A percentile compares a stretch with the other conserved stretches of the same genome.
Conservation (phyloP, 2,113 vertebrate species). For the Leptobrachium leishanense region DNA sequence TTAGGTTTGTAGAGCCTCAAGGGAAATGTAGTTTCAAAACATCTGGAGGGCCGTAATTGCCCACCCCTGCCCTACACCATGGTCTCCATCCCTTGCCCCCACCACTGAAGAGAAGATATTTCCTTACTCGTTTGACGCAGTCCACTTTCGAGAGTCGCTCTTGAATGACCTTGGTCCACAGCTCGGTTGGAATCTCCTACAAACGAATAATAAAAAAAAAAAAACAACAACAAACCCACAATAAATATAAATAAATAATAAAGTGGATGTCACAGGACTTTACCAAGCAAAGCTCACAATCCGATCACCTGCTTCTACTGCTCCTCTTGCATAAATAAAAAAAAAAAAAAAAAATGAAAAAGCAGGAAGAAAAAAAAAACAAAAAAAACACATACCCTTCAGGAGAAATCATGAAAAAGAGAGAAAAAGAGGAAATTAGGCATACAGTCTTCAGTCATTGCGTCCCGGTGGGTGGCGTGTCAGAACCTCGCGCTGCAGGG, state of each 20-base stretch:
- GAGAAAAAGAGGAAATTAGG: slow-evolving; percentile 30
- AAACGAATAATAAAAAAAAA: slow-evolving; percentile 46
- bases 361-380: slow-evolving; percentile 26
- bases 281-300: slow-evolving; percentile 43
- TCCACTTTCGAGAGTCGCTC: slow-evolving; percentile 75
- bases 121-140: slow-evolving; percentile 80
- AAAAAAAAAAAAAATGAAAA: slow-evolving; percentile 9
- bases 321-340: slow-evolving; percentile 10
- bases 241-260: slow-evolving; percentile 23
- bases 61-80: too few relatives aligned
- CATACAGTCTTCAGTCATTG: slow-evolving; percentile 53
- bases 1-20: too few relatives aligned
- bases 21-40: too few relatives aligned
- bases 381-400: not conserved
- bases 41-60: too few relatives aligned
- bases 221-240: not conserved
- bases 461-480: slow-evolving; percentile 46
- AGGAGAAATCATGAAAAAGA: not conserved
- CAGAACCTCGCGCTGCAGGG: slow-evolving; percentile 53
- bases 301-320: slow-evolving; percentile 19
- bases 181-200: slow-evolving; percentile 68
- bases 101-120: slow-evolving; percentile 38
- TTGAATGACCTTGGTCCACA: slow-evolving; percentile 71
- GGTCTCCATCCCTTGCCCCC: not conserved
- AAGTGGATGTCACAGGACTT: slow-evolving; percentile 3